Base-by-base conservation (phyloP, 2,888 invertebrate genomes). In the Cyclophora punctaria region DNA sequence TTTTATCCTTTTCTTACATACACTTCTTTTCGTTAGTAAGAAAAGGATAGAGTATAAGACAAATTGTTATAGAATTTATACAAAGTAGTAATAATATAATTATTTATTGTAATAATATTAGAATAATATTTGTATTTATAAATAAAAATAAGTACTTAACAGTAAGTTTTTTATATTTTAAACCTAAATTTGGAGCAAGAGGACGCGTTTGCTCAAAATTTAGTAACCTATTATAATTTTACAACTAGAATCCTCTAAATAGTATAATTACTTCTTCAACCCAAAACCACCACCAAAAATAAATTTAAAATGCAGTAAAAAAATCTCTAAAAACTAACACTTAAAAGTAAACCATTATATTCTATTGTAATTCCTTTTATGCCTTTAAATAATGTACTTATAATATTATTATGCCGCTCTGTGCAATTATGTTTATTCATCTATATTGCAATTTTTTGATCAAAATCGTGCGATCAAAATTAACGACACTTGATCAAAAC, bases 121-220 rank as follows among this genome's bases (percentile, higher is more conserved):
- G 37, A 37, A 5, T 37, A 37, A 37, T 37, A 37, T 37, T 37
- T 37, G 37, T 37, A 37, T 37, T 37, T 37, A 1, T 20, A 20
- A 20, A 20, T 20, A 20, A 37, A 7, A 42, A 46, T 47, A 44
- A 50, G 56, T 59, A 52, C 60, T 57, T 62, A 63, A 47, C 34
- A 34, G 2, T 57, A 46, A 48, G 44, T 47, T 40, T 40, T 46
- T 34, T 52, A 53, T 44, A 44, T 44, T 43, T 43, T 44, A 44
- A 7, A 42, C 48, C 63, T 71, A 73, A 75, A 77, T 73, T 61
- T 75, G 74, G 75, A 78, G 73, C 83, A 85, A 83, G 85, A 85
- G 85, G 85, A 85, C 85, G 84, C 79, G 58, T 80, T 83, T 84
- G 81, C 74, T 78, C 63, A 74, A 80, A 55, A 78, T 73, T 73